These are phyloP conservation scores for Macrotis lagotis DNA, from an alignment of 2,113 vertebrate species.

Conservation along the genomic window DNA sequence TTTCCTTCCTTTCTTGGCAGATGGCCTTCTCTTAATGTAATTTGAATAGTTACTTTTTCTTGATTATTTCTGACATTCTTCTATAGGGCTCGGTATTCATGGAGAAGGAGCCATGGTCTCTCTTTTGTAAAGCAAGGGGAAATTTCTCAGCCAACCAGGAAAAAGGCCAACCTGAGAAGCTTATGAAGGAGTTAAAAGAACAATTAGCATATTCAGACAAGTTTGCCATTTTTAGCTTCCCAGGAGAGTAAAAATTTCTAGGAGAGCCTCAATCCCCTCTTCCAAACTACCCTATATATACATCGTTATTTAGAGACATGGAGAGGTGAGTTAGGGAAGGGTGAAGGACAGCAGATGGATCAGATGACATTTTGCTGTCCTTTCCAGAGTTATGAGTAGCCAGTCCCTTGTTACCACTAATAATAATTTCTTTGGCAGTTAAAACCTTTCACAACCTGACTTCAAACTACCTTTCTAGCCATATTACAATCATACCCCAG, in stretches of 20 bases:
- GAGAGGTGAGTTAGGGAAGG: too few species aligned
- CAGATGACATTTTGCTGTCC: background rate
- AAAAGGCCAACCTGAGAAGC: background rate
- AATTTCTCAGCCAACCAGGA: background rate
- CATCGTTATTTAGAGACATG: background rate
- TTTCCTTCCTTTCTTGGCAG: slow-evolving; percentile 43
- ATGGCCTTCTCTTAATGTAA: slow-evolving; percentile 37
- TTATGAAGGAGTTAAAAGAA: background rate
- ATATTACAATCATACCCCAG: background rate
- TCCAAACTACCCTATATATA: background rate
- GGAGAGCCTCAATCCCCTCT: background rate
- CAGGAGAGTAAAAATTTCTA: background rate
- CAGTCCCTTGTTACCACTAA: background rate
- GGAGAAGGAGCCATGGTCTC: background rate
- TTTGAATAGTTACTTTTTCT: slow-evolving; percentile 41
- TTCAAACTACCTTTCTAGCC: background rate
- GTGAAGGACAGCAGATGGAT: background rate
- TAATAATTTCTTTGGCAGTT: background rate
- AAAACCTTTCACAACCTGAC: background rate
- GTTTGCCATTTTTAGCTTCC: background rate
- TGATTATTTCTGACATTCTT: slow-evolving; percentile 54
- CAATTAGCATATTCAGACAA: background rate
- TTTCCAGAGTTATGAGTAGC: background rate
- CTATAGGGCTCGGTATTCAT: background rate
- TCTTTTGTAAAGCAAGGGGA: background rate